Evolutionary conservation across 2,797 vertebrate genomes (phyloP).

Genomic region (Telmatherina bonti): DNA sequence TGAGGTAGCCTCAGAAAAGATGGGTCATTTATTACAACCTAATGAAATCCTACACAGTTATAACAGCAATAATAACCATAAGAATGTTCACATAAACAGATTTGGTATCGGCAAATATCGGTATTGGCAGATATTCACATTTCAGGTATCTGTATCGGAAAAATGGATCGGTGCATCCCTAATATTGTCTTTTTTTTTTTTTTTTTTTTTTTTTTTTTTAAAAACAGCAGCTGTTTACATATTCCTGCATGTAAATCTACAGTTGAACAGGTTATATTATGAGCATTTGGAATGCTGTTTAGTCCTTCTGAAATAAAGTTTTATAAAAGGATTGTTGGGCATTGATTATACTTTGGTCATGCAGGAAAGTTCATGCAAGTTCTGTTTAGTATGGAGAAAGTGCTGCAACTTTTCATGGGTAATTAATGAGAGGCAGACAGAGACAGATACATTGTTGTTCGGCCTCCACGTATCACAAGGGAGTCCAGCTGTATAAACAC

Average conservation of each 20-base stretch:
- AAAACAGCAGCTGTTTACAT: background rate
- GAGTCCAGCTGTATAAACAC: conserved; percentile 47
- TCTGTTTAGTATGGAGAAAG: conserved; percentile 27
- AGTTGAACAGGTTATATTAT: conserved; percentile 5
- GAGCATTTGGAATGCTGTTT: background rate
- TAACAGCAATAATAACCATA: too few species aligned
- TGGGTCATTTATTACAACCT: too few species aligned
- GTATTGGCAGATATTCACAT: too few species aligned
- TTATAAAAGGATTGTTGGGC: background rate
- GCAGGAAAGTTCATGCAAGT: background rate
- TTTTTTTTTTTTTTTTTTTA: too few species aligned
- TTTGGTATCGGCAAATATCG: too few species aligned
- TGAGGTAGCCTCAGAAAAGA: too few species aligned
- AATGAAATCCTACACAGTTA: too few species aligned
- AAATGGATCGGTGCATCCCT: too few species aligned
- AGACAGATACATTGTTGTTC: conserved; percentile 35
- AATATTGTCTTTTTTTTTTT: too few species aligned
- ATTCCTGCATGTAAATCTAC: background rate
- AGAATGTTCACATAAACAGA: too few species aligned
- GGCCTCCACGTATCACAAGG: conserved; percentile 26
- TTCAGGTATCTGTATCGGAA: too few species aligned
- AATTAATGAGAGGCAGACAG: conserved; percentile 56
- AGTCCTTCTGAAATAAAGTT: conserved; percentile 1
- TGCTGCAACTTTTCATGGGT: conserved; percentile 58
- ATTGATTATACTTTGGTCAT: background rate